Base-by-base conservation (phyloP, 2,113 vertebrate genomes). In the Pangasianodon hypophthalmus region DNA sequence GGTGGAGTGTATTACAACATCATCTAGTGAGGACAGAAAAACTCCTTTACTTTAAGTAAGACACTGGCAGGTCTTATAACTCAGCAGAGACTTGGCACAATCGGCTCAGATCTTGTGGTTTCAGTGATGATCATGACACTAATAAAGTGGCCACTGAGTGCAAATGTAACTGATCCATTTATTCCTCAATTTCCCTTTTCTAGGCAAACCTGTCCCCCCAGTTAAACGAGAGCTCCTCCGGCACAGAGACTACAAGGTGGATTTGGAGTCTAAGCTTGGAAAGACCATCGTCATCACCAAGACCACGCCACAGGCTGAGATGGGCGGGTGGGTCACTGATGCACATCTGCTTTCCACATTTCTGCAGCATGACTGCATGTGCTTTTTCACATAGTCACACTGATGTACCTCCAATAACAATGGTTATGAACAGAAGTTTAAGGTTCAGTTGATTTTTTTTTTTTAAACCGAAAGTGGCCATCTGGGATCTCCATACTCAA, bases 271-370 rank as follows among this genome's bases (percentile, higher is more conserved):
- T 0, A 99, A 99, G 93, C 96, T 99, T 94, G 98, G 98, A 4
- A 99, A 99, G 95, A 99, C 98, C 88, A 99, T 99, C 1, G 97
- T 99, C 93, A 99, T 99, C 95, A 98, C 98, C 41, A 99, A 99
- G 95, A 99, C 98, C 3, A 99, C 98, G 0, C 98, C 98, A 6
- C 98, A 99, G 93, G 98, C 97, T 0, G 98, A 99, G 94, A 99
- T 99, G 98, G 98, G 98, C 93, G 98, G 98, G 95, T 93, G 97
- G 97, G 95, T 93, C 58, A 18, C 19, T 71, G 19, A 10, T 79
- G 26, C 26, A 52, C 18, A 8, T 32, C 3, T 50, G 11, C 58
- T 48, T 44, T 1, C n/a, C 19, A 7, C 16, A 14, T 71, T 67
- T 73, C 19, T 13, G 32, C n/a, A 56, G 14, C 29, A 71, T 54